A percentile compares a stretch with the other conserved stretches of the same genome.
These are phyloP conservation scores for Zosterops japonicus DNA, from an alignment of 2,113 vertebrate genomes.

Conservation along the genomic window DNA sequence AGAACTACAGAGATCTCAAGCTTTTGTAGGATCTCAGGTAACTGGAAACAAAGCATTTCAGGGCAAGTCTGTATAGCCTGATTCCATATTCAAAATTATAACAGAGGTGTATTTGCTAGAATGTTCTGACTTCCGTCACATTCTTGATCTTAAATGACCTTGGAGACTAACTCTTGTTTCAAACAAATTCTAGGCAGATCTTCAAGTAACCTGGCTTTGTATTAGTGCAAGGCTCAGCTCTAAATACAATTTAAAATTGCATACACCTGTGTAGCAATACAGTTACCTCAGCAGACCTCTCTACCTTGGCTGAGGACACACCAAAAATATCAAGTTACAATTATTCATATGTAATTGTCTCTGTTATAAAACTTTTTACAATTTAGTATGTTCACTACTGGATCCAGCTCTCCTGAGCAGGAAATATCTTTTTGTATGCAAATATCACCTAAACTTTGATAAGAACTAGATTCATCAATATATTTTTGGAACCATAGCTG, in stretches of 20 bases:
- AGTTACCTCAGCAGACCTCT: background rate
- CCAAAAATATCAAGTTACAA: background rate
- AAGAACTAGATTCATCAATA: background rate
- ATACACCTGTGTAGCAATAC: background rate
- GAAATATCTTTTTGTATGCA: background rate
- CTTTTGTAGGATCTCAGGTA: background rate
- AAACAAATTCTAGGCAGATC: background rate
- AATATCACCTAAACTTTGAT: background rate
- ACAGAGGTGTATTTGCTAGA: background rate
- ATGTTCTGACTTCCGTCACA: background rate
- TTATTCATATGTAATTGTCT: background rate
- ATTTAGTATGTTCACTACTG: background rate
- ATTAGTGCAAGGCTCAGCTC: background rate
- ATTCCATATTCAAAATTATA: background rate
- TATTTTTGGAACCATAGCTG: background rate
- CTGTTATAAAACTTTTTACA: background rate
- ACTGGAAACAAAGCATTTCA: background rate
- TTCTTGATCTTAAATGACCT: background rate
- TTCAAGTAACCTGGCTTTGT: background rate
- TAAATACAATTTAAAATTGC: background rate
- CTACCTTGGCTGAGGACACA: background rate
- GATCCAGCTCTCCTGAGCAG: background rate
- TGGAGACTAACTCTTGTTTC: background rate
- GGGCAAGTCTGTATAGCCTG: background rate
- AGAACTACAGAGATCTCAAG: background rate